Conservation (phyloP, 1,140 invertebrate genomes). For the Drosophila parabipectinata region DNA sequence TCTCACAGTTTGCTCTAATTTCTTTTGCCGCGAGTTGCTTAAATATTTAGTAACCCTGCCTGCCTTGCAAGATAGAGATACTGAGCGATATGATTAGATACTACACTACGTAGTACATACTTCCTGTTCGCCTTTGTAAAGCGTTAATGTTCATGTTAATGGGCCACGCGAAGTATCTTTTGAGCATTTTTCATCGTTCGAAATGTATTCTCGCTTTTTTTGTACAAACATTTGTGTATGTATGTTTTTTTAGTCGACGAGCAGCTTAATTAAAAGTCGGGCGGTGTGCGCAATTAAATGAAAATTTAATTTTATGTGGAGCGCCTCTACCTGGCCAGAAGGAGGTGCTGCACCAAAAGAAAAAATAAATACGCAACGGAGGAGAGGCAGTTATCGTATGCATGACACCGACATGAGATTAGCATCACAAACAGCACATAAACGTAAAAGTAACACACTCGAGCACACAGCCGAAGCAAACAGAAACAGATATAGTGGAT, state of each 20-base stretch:
- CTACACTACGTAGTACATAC: slow-evolving; percentile 28
- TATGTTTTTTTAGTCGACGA: slow-evolving; percentile 6
- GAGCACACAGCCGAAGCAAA: slow-evolving; percentile 30
- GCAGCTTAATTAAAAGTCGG: slow-evolving; percentile 75
- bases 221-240: neutral
- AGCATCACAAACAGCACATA: slow-evolving; percentile 82
- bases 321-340: slow-evolving; percentile 28
- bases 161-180: slow-evolving; percentile 29
- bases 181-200: slow-evolving; percentile 2
- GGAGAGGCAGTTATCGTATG: slow-evolving; percentile 71
- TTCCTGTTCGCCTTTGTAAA: slow-evolving; percentile 57
- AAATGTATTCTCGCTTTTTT: slow-evolving; percentile 22
- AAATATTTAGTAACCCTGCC: slow-evolving; percentile 74
- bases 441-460: slow-evolving; percentile 77
- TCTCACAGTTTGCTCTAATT: slow-evolving; percentile 73
- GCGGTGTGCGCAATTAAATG: slow-evolving; percentile 76
- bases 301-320: slow-evolving; percentile 78
- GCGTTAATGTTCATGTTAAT: slow-evolving; percentile 64
- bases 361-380: slow-evolving; percentile 2
- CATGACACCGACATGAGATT: slow-evolving; percentile 77
- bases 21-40: slow-evolving; percentile 65
- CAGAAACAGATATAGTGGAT: slow-evolving; percentile 32
- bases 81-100: slow-evolving; percentile 71
- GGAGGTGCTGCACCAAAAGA: slow-evolving; percentile 19
- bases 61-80: slow-evolving; percentile 20